These are phyloP conservation scores for Carposina sasakii DNA, from an alignment of 1,140 invertebrate genomes.

Conservation along the genomic window DNA sequence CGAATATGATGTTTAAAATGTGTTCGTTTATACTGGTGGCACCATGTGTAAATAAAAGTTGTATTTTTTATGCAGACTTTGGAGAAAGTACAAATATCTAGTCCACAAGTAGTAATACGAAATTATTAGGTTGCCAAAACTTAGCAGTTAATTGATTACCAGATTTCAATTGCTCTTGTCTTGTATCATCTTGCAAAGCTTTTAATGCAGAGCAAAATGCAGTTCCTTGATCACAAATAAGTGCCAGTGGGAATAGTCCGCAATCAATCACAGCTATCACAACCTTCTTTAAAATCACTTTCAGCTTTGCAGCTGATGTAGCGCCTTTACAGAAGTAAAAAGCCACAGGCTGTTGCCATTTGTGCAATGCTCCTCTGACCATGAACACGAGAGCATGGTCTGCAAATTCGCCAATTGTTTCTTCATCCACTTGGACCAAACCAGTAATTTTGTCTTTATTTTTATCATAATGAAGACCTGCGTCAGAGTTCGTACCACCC, in stretches of 20 bases:
- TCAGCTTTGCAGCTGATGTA: slow-evolving; percentile 9
- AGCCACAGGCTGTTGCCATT: slow-evolving; percentile 18
- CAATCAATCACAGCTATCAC: not conserved
- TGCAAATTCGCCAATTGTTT: slow-evolving; percentile 15
- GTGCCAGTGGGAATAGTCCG: slow-evolving; percentile 3
- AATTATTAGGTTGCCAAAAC: not conserved
- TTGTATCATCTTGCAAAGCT: not conserved
- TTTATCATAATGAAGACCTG: slow-evolving; percentile 15
- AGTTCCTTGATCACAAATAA: slow-evolving; percentile 8
- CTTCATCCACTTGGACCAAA: not conserved
- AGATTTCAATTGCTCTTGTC: not conserved
- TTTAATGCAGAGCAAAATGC: not conserved
- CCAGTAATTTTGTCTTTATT: slow-evolving; percentile 8
- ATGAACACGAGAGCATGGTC: slow-evolving; percentile 19
- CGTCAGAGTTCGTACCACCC: too few species aligned
- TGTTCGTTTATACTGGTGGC: not conserved
- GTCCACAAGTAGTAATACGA: not conserved
- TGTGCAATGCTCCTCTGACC: slow-evolving; percentile 14
- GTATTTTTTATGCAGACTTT: not conserved
- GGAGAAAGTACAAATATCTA: not conserved
- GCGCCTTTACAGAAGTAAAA: slow-evolving; percentile 21
- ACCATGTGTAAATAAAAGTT: not conserved
- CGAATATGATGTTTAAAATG: not conserved
- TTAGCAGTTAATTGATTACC: too few species aligned
- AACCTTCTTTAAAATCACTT: slow-evolving; percentile 12